Conservation (phyloP, 2,113 vertebrate species). For the Albula goreensis region DNA sequence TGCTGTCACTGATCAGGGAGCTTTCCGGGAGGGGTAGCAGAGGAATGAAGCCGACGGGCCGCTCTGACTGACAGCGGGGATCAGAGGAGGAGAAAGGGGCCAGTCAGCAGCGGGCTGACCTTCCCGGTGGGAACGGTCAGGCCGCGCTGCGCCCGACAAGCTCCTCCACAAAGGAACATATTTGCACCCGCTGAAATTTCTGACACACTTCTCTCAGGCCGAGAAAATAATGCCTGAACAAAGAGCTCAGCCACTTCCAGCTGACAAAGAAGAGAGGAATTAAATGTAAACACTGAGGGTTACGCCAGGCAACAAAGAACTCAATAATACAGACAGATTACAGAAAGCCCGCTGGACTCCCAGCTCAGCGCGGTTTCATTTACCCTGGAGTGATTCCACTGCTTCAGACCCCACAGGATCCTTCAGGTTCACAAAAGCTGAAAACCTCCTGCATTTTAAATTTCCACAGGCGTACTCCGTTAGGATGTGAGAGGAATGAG, state of each 20-base stretch:
- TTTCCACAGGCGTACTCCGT: not conserved
- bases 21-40: conserved; percentile 40
- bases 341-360: conserved; percentile 15
- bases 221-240: conserved; percentile 48
- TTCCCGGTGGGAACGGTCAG: conserved; percentile 76
- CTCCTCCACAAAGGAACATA: conserved; percentile 69
- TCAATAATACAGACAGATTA: conserved; percentile 32
- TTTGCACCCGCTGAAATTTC: conserved; percentile 64
- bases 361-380: conserved; percentile 3
- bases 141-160: conserved; percentile 67
- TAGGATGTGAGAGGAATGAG: conserved; percentile 1
- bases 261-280: conserved; percentile 35
- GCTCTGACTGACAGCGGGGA: conserved; percentile 70
- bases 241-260: conserved; percentile 24
- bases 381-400: conserved; percentile 11
- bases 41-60: conserved; percentile 63
- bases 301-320: conserved; percentile 30
- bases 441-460: conserved; percentile 14
- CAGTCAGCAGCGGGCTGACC: conserved; percentile 72
- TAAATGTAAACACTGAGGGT: conserved; percentile 23
- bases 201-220: conserved; percentile 70
- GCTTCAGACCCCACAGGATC: conserved; percentile 10
- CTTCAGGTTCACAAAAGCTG: conserved; percentile 1
- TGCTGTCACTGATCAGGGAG: not conserved
- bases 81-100: conserved; percentile 65